Base-by-base conservation (phyloP, 1,140 invertebrate species). In the Heliconius eleuchia region DNA sequence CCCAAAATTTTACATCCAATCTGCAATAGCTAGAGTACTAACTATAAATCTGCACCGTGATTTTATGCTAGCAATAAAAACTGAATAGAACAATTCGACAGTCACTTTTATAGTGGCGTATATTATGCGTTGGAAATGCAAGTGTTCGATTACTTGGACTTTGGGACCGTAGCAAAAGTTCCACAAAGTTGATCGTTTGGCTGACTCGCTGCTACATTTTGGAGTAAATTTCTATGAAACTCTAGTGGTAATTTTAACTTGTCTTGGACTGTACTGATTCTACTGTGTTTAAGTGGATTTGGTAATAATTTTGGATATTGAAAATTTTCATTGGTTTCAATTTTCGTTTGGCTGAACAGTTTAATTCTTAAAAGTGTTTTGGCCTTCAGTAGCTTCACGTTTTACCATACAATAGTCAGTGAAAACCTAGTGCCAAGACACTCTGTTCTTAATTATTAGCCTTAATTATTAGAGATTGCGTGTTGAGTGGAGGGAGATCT, bases 131-230 rank as follows among this genome's bases (percentile, higher is more conserved):
- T 16, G 23, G 60, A 30, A 66, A 30, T 30, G 60, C 60, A 66
- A 60, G 57, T 30, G 23, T 66, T 27, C 60, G 60, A 66, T 9
- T 23, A 57, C 55, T 66, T 27, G 60, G 60, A 66, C 60, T 57
- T 57, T 57, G 55, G 60, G 60, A 13, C n/a, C 3, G 57, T 66
- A 6, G 60, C 60, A 30, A 30, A 66, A 66, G 27, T 66, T 66
- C 5, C 60, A 30, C 60, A 66, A 66, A 66, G 60, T 66, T 66
- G 60, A 66, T 66, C 60, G 60, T 66, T 66, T 66, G 23, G 60
- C 60, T 66, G 23, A 66, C 60, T 66, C 13, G 11, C 5, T 5
- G 27, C 13, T 27, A 66, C 30, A 66, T 30, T 66, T 66, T 66
- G 23, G 16, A 66, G 60, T 30, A 27, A 66, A 66, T 66, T 66